Conservation (phyloP, 2,888 invertebrate genomes). For the Trissolcus brochymenae region DNA sequence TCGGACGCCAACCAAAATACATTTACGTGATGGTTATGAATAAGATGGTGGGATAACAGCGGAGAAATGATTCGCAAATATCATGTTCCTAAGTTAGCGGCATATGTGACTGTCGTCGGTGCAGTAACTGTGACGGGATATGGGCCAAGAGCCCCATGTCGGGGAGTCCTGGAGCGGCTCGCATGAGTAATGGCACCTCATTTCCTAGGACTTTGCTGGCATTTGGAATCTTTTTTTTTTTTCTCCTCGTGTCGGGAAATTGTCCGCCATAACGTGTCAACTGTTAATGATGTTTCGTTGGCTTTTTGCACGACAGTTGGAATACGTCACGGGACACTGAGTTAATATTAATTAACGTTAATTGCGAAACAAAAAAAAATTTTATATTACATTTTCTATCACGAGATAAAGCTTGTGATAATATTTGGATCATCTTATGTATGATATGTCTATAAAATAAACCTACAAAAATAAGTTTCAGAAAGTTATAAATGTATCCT, state of each 20-base stretch:
- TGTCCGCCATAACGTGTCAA: constrained; percentile 11
- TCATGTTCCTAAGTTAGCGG: constrained; percentile 31
- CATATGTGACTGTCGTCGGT: constrained; percentile 37
- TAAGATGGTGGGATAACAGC: constrained; percentile 12
- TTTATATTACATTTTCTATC: neutral
- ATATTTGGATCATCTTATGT: neutral
- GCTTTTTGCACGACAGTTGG: neutral
- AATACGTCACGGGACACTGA: constrained; percentile 6
- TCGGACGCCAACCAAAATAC: neutral
- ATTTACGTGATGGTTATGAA: neutral
- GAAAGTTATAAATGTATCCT: too few relatives aligned
- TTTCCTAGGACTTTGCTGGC: constrained; percentile 41
- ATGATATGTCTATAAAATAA: too few relatives aligned
- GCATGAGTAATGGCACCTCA: constrained; percentile 49
- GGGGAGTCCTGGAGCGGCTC: constrained; percentile 27
- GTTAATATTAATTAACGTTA: constrained; percentile 12
- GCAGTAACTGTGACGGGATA: constrained; percentile 43
- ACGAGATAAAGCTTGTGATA: neutral
- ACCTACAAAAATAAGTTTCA: too few relatives aligned
- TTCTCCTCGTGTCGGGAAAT: constrained; percentile 29
- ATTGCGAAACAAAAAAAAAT: neutral
- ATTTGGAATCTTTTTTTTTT: constrained; percentile 26
- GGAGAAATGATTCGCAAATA: constrained; percentile 9
- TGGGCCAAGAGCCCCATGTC: constrained; percentile 48
- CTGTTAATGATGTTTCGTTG: constrained; percentile 4